phyloP scores from a whole-genome alignment of 2,797 vertebrate species.

The Pristis pectinata region DNA sequence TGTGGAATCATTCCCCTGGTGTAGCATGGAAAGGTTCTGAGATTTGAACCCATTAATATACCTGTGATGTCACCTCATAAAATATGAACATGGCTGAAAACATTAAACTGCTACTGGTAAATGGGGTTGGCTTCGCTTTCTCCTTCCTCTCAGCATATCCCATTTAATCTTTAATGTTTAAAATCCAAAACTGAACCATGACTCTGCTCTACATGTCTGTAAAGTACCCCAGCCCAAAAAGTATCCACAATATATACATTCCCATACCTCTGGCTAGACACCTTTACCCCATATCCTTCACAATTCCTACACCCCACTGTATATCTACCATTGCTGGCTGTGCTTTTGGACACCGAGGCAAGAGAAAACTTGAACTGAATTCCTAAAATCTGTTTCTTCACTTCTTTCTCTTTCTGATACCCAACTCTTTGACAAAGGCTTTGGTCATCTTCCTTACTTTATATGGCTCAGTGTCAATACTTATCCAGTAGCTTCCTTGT shows the following conservation, averaged over 20 bases:
- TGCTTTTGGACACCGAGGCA: too few species aligned
- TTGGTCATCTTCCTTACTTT: not conserved
- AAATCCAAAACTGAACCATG: too few species aligned
- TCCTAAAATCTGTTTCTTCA: not conserved
- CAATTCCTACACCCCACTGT: too few species aligned
- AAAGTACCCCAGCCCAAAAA: too few species aligned
- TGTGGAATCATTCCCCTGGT: not conserved
- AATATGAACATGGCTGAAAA: not conserved
- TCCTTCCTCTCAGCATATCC: too few species aligned
- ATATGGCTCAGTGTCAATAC: not conserved
- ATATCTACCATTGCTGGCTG: too few species aligned
- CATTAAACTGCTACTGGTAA: not conserved
- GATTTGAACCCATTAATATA: not conserved
- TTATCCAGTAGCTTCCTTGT: not conserved
- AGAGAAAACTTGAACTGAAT: too few species aligned
- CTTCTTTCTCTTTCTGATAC: not conserved
- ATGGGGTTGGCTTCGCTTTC: not conserved
- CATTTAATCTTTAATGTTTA: too few species aligned
- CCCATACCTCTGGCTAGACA: too few species aligned
- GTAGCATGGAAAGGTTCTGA: not conserved
- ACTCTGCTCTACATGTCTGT: too few species aligned
- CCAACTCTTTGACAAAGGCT: not conserved
- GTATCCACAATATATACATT: too few species aligned
- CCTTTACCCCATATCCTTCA: too few species aligned
- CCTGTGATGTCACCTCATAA: not conserved